phyloP scores from a whole-genome alignment of 2,888 invertebrate genomes.

The Hemicrepidius hirtus region DNA sequence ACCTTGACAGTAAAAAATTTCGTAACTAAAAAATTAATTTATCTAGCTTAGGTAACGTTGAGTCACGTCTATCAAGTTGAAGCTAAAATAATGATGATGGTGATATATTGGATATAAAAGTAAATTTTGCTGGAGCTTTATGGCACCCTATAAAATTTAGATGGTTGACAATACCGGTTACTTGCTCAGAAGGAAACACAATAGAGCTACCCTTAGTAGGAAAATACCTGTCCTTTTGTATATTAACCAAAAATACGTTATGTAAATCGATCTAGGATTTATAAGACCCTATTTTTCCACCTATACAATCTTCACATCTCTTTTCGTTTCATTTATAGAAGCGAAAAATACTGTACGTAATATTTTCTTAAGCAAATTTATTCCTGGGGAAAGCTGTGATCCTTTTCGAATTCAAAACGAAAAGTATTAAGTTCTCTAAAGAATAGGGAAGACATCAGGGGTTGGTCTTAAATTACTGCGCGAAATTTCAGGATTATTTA shows the following conservation, averaged over 20 bases:
- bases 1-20: background rate
- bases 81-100: conserved; percentile 20
- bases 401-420: conserved; percentile 11
- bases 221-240: conserved; percentile 47
- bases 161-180: conserved; percentile 42
- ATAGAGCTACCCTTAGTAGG: conserved; percentile 38
- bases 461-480: conserved; percentile 3
- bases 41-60: background rate
- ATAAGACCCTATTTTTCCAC: conserved; percentile 4
- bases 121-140: conserved; percentile 17
- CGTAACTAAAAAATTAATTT: background rate
- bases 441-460: background rate
- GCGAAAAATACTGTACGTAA: background rate
- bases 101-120: conserved; percentile 29
- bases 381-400: conserved; percentile 6
- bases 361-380: background rate
- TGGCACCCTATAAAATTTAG: conserved; percentile 41
- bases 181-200: conserved; percentile 30
- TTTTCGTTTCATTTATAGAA: background rate
- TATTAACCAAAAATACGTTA: conserved; percentile 49
- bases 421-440: conserved; percentile 1
- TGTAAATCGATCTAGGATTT: conserved; percentile 42
- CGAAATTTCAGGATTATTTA: background rate
- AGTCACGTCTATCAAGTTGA: background rate
- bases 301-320: conserved; percentile 4